phyloP scores from a whole-genome alignment of 2,113 vertebrate species.

The Hiodon tergisus region DNA sequence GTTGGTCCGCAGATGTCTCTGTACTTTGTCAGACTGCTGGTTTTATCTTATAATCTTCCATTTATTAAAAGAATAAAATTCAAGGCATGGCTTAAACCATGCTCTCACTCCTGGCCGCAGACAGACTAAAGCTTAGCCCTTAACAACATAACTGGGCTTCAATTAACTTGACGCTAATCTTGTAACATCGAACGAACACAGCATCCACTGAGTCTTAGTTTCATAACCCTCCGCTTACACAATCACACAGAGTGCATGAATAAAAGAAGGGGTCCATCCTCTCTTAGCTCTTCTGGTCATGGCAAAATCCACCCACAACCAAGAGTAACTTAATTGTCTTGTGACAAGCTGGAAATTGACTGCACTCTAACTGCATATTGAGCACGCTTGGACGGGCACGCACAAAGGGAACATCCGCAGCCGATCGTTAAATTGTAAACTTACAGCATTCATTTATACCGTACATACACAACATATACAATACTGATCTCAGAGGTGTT shows the following conservation, averaged over 20 bases:
- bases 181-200: constrained; percentile 28
- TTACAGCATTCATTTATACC: no score
- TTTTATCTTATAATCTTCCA: no score
- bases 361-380: constrained; percentile 10
- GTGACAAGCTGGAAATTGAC: constrained; percentile 22
- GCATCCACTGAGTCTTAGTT: constrained; percentile 34
- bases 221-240: constrained; percentile 16
- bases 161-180: constrained; percentile 39
- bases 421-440: no score
- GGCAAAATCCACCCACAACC: constrained; percentile 24
- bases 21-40: no score
- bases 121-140: background rate
- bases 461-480: no score
- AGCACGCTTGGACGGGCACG: constrained; percentile 16
- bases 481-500: no score
- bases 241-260: background rate
- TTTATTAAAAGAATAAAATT: no score
- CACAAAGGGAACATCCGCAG: background rate
- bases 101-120: no score
- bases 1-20: no score
- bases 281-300: constrained; percentile 6
- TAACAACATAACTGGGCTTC: background rate
- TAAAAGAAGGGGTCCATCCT: background rate
- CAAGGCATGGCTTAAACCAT: no score
- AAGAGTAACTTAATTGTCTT: constrained; percentile 25